Evolutionary conservation across 2,113 vertebrate genomes (phyloP).

Genomic region (Bagarius yarrelli): DNA sequence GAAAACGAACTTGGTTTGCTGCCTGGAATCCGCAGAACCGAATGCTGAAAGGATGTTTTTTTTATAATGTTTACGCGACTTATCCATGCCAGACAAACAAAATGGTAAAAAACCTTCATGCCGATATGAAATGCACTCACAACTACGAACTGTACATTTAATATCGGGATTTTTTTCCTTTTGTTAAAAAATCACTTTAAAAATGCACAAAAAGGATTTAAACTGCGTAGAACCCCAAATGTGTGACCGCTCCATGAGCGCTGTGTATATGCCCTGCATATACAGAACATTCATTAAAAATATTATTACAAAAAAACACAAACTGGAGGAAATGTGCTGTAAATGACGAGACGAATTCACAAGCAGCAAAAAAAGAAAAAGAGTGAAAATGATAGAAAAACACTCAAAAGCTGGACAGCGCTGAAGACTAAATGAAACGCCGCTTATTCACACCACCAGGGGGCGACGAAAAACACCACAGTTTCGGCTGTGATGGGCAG

Average conservation of each 20-base stretch:
- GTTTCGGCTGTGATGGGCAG: constrained; percentile 55
- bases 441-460: constrained; percentile 54
- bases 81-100: background rate
- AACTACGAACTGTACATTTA: constrained; percentile 31
- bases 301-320: constrained; percentile 37
- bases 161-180: constrained; percentile 26
- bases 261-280: constrained; percentile 53
- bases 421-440: constrained; percentile 26
- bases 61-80: constrained; percentile 24
- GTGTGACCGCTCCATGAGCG: constrained; percentile 13
- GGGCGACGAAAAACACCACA: constrained; percentile 55
- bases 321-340: constrained; percentile 31
- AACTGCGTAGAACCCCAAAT: constrained; percentile 31
- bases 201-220: constrained; percentile 39
- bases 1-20: constrained; percentile 66
- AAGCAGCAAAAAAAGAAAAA: constrained; percentile 64
- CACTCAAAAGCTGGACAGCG: constrained; percentile 46
- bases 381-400: constrained; percentile 41
- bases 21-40: constrained; percentile 62
- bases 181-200: constrained; percentile 17
- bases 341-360: constrained; percentile 58
- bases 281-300: constrained; percentile 34
- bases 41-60: constrained; percentile 28
- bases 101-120: background rate
- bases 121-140: constrained; percentile 40